phyloP scores from a whole-genome alignment of 1,140 invertebrate genomes.

The Rhopalosiphum maidis region DNA sequence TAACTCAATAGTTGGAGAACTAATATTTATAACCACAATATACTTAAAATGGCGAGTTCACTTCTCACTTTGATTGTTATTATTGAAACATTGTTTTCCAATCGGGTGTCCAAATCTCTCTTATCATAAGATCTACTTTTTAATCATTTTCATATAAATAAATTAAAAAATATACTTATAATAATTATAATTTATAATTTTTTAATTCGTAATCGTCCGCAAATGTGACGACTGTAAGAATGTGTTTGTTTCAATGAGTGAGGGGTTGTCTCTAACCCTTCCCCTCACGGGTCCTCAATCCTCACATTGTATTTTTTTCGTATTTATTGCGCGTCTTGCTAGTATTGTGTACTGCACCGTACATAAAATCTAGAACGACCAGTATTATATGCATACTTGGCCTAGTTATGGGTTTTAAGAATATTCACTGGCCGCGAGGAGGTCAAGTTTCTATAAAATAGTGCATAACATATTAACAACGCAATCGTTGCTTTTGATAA shows the following conservation, averaged over 20 bases:
- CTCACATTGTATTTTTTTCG: background rate
- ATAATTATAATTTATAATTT: too few species aligned
- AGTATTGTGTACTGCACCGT: background rate
- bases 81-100: background rate
- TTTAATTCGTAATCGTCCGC: background rate
- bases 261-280: background rate
- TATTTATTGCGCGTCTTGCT: background rate
- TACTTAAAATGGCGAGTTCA: too few species aligned
- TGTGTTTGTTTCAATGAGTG: background rate
- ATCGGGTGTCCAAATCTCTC: background rate
- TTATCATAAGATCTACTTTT: background rate
- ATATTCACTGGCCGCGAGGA: background rate
- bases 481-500: background rate
- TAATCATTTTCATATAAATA: background rate
- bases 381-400: slow-evolving; percentile 37
- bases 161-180: background rate
- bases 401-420: slow-evolving; percentile 47
- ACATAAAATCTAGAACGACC: slow-evolving; percentile 4
- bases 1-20: background rate
- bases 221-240: background rate
- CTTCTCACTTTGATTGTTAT: too few species aligned
- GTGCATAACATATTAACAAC: background rate
- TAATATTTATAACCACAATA: too few species aligned
- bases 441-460: background rate
- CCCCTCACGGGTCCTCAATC: background rate